These are phyloP conservation scores for Aythya baeri DNA, from an alignment of 2,113 vertebrate genomes.

Conservation along the genomic window DNA sequence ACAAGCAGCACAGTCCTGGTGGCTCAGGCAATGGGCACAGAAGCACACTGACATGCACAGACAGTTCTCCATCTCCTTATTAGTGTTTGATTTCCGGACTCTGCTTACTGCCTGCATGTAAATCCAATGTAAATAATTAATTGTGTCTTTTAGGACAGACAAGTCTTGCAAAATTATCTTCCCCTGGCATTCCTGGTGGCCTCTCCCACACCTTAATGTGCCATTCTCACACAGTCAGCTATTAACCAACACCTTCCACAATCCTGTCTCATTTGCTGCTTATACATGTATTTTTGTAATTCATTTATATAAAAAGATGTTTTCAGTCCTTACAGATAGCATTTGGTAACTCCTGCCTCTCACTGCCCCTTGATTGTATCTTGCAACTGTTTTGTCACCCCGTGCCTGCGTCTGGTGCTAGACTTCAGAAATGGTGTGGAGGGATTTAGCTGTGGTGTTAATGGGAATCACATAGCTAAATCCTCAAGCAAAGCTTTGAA, in stretches of 20 bases:
- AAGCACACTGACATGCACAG: neutral
- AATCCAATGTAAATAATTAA: neutral
- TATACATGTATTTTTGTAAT: neutral
- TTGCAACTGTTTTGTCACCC: neutral
- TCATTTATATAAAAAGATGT: fast-evolving
- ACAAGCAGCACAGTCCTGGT: neutral
- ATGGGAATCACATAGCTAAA: neutral
- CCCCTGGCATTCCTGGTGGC: neutral
- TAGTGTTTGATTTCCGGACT: neutral
- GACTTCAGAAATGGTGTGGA: neutral
- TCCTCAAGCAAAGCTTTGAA: neutral
- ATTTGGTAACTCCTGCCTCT: fast-evolving
- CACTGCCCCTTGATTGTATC: fast-evolving
- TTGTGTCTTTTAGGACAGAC: neutral
- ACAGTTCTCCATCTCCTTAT: neutral
- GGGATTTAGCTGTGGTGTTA: neutral
- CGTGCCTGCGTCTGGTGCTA: fast-evolving
- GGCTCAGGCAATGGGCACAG: no score
- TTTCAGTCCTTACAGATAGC: neutral
- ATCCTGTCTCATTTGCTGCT: neutral
- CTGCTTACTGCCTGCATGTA: neutral
- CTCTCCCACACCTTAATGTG: neutral
- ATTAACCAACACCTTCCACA: no score
- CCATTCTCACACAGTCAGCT: neutral
- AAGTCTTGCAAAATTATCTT: neutral